These are phyloP conservation scores for Onychomys arenicola DNA, from an alignment of 2,797 vertebrate species.

Conservation along the genomic window DNA sequence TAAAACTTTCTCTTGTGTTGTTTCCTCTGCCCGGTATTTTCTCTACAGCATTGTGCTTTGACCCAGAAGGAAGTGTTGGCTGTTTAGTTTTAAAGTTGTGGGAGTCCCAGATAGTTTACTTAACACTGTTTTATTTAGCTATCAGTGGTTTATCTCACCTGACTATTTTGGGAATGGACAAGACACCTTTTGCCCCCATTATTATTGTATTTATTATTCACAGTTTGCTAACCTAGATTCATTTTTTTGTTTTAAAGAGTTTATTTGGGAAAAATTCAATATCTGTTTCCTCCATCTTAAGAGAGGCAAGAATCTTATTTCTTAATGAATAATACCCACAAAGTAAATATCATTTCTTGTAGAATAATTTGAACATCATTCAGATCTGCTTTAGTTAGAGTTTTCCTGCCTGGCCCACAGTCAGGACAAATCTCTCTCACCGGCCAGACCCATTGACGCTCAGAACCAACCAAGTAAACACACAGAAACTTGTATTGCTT, in stretches of 20 bases:
- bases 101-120: neutral
- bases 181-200: neutral
- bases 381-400: too few relatives aligned
- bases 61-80: neutral
- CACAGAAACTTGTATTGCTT: too few relatives aligned
- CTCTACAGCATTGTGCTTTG: neutral
- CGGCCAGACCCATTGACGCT: too few relatives aligned
- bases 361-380: conserved; percentile 50
- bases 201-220: conserved; percentile 43
- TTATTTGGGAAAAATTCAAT: conserved; percentile 34
- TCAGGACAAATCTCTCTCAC: too few relatives aligned
- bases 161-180: neutral
- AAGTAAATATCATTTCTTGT: conserved; percentile 40
- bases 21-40: conserved; percentile 37
- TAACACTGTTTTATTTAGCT: neutral
- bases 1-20: conserved; percentile 22
- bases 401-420: too few relatives aligned
- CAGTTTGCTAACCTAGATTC: conserved; percentile 37
- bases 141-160: neutral
- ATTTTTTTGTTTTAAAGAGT: neutral
- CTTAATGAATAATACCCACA: neutral
- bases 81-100: neutral
- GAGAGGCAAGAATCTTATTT: conserved; percentile 36
- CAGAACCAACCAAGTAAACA: too few relatives aligned
- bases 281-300: neutral